Evolutionary conservation across 1,140 invertebrate species (phyloP), one percentile per base, ranked within the genome.

Genomic region (Drosophila nebulosa): DNA sequence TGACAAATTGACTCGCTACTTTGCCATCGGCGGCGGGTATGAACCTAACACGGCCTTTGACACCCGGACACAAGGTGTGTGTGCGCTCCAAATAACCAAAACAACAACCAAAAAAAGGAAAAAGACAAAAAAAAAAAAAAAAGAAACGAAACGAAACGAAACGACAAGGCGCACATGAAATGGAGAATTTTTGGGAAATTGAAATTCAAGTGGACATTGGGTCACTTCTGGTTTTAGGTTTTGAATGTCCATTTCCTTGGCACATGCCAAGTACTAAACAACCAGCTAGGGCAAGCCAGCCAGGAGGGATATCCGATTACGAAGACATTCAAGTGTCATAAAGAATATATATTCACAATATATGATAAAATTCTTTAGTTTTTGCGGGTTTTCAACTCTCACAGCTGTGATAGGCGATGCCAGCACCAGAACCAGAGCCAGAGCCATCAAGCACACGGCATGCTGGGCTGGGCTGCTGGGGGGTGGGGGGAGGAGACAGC

Each of bases 191-290:
- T 59, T 59, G 22, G 36, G 69, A 69, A 66, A 70, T 73, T 85
- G 83, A 78, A 86, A 86, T 83, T 88, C 78, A 86, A 86, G 81
- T 86, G 84, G 78, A 78, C 68, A 66, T 69, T 57, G 61, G 59
- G 50, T 75, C 78, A 80, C 77, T 78, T 88, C 74, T 78, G 83
- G 79, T 81, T 78, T 78, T 78, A 46, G 78, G 78, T 80, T 85
- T 88, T 72, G 56, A 67, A 71, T 74, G 78, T 85, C 73, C 81
- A 88, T 88, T 86, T 89, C 78, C 83, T 66, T 88, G 83, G 83
- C 83, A 89, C 83, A 86, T 76, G 83, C 83, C 84, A 88, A 88
- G 69, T 77, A 64, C 59, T 68, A 32, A n/a, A n/a, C n/a, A n/a
- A n/a, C 7, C 39, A 26, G 22, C 53, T 57, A 46, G 39, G 39